Conservation (phyloP, 2,888 invertebrate species). For the Xestia xanthographa region DNA sequence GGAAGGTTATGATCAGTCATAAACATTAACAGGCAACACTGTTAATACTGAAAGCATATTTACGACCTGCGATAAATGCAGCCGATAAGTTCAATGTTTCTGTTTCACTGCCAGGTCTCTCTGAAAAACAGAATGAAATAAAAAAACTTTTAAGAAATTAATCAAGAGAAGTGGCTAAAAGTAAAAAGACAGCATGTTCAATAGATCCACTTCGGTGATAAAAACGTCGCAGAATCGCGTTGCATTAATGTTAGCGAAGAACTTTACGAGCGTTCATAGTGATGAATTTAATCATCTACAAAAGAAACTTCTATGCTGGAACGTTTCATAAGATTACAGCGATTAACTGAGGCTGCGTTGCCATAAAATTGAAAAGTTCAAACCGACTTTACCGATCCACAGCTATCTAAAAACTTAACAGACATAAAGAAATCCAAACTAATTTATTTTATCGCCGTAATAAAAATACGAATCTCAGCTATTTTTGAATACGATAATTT, state of each 20-base stretch:
- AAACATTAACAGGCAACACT: not conserved
- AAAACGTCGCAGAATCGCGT: constrained; percentile 43
- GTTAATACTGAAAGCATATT: constrained; percentile 19
- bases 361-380: constrained; percentile 57
- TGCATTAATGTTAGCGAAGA: constrained; percentile 60
- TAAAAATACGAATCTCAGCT: constrained; percentile 46
- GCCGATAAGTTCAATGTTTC: constrained; percentile 14
- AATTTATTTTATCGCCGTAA: constrained; percentile 57
- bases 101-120: constrained; percentile 7
- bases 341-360: constrained; percentile 52
- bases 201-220: constrained; percentile 47
- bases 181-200: constrained; percentile 37
- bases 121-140: constrained; percentile 2
- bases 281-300: constrained; percentile 57
- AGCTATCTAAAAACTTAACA: constrained; percentile 51
- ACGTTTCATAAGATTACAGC: constrained; percentile 48
- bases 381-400: constrained; percentile 40
- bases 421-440: constrained; percentile 54
- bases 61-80: constrained; percentile 4
- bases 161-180: constrained; percentile 37
- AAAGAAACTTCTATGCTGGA: constrained; percentile 49
- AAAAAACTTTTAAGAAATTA: constrained; percentile 28
- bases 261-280: constrained; percentile 53
- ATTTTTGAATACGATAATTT: constrained; percentile 57
- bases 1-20: not conserved